These are phyloP conservation scores for Bicyclus anynana DNA, from an alignment of 1,140 invertebrate species.

Conservation along the genomic window DNA sequence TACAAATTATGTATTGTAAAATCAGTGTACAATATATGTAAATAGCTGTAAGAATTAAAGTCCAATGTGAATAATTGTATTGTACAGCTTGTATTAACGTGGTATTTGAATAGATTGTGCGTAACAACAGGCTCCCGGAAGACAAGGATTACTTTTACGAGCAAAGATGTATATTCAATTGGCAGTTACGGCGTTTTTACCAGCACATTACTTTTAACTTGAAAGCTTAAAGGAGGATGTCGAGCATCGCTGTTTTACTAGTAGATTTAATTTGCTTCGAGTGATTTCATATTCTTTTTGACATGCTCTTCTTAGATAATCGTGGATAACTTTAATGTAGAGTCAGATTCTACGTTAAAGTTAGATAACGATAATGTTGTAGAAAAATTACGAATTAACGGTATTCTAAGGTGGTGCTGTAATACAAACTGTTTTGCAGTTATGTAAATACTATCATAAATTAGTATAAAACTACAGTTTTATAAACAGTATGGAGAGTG, in stretches of 20 bases:
- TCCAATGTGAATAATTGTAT: slow-evolving; percentile 1
- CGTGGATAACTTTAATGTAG: slow-evolving; percentile 42
- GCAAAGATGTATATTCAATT: slow-evolving; percentile 48
- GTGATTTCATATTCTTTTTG: slow-evolving; percentile 63
- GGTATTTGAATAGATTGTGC: not conserved
- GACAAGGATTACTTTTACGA: slow-evolving; percentile 47
- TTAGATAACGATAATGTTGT: too few species aligned
- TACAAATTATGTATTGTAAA: too few species aligned
- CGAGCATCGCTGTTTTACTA: slow-evolving; percentile 31
- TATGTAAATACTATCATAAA: too few species aligned
- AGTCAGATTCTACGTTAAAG: too few species aligned
- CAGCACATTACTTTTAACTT: slow-evolving; percentile 47
- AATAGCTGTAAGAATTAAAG: too few species aligned
- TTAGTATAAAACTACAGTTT: too few species aligned
- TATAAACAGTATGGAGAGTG: too few species aligned
- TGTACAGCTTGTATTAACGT: slow-evolving; percentile 1
- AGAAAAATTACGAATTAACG: too few species aligned
- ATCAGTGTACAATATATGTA: too few species aligned
- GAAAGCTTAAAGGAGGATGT: slow-evolving; percentile 47
- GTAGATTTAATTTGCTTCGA: slow-evolving; percentile 52
- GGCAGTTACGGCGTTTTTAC: slow-evolving; percentile 52
- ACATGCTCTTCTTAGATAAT: slow-evolving; percentile 38
- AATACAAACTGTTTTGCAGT: too few species aligned
- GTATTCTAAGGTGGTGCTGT: too few species aligned
- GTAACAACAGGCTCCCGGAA: slow-evolving; percentile 31